Evolutionary conservation across 2,113 vertebrate species (phyloP), one percentile per base, ranked within the genome.

Genomic region (Meles meles): DNA sequence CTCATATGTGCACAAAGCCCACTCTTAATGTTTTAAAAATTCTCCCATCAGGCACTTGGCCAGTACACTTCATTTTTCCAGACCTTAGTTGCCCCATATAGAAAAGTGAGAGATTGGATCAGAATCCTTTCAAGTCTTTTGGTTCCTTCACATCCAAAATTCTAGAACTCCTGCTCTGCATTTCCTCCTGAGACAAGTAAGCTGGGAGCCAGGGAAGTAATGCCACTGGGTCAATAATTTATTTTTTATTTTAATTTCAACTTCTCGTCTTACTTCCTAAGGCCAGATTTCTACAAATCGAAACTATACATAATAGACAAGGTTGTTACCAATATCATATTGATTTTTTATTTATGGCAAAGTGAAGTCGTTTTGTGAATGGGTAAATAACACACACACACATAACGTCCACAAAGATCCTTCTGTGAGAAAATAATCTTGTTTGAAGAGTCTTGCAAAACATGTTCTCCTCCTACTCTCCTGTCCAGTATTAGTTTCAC

Each of bases 211-310:
- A 88, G 15, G 93, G 23, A 72, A 13, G 23, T 29, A 72, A 15
- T 59, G 18, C 52, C 67, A 61, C 15, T 49, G 81, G 49, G 12
- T 31, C 37, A 91, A 47, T 61, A 55, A 80, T 61, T 79, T 61
- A 90, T 59, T 69, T 89, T 86, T 74, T 23, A 79, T 92, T 90
- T 95, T 85, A 52, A 52, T 52, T 96, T 63, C 42, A 90, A 69
- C 59, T 88, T 79, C 57, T 14, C 21, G 44, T 47, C 67, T 93
- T 74, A 69, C 5, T 57, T 82, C 52, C 74, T 55, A 76, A 95
- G 25, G n/a, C 57, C 42, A 57, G 42, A 7, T 88, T 90, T 87
- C 44, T 74, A 87, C n/a, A 88, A 93, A 63, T 92, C 69, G 87
- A 95, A 95, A 72, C 67, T 95, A 18, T 31, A 18, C 37, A 90